Base-by-base conservation (phyloP, 30 jellyfish, hydroid and myxozoan species). In the Catostylus mosaicus region DNA sequence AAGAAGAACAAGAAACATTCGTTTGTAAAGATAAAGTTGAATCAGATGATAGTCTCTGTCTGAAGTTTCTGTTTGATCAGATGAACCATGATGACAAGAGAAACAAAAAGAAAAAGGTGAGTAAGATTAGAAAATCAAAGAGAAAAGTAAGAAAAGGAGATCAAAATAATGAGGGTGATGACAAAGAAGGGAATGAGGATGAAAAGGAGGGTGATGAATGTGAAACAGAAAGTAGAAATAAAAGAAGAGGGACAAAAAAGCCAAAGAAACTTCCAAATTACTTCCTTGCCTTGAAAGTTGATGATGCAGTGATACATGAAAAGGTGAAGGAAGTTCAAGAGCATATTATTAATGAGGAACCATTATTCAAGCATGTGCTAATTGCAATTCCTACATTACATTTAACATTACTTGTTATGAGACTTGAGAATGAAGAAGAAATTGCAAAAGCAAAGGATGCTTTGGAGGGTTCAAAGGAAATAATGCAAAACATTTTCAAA, bases 211-310 rank as follows among this genome's bases (percentile, higher is more conserved):
- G 27, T 24, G 46, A 40, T 6, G 50, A 30, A 9, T 1, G 27
- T 5, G 59, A 29, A 16, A 2, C n/a, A 31, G 22, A 50, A 73
- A 1, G 51, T 27, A 27, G 0, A 20, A 10, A 22, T 5, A 30
- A 40, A 47, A 73, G 14, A 22, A 51, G 52, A 12, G 24, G 35
- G 35, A 33, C 38, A 26, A 54, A 30, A n/a, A 59, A 0, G 12
- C 40, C 54, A 68, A 68, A 33, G 24, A 36, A 22, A 10, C 46
- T 60, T 6, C 91, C 90, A 72, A 87, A 87, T 63, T 87, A 87
- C 67, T 87, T 87, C 40, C 88, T 87, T 22, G 96, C 96, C 40
- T 35, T 87, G 29, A 75, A 76, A 77, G 78, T 87, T 27, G 88
- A 87, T 68, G 67, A 78, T 45, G 24, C 77, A 20, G 27, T 18